Percentiles rank a stretch among this genome's conserved stretches.
These are phyloP conservation scores for Natrix natrix DNA, from an alignment of 2,797 vertebrate species.

Conservation along the genomic window DNA sequence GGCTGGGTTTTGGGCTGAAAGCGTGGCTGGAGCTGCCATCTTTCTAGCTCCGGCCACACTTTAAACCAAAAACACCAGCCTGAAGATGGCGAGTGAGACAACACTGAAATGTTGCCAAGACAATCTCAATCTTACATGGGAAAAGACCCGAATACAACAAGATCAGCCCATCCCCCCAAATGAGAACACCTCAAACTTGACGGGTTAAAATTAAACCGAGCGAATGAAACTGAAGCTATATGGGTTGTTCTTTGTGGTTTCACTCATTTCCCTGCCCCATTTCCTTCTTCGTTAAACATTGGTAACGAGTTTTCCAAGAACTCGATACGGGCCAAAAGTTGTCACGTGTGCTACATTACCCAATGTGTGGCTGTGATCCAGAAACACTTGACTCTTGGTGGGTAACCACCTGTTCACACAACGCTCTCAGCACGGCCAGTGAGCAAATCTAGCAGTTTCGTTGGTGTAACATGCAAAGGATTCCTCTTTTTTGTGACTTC, in stretches of 20 bases:
- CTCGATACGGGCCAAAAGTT: neutral
- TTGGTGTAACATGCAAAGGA: neutral
- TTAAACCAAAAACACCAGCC: too few species aligned
- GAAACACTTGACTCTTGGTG: neutral
- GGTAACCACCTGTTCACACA: neutral
- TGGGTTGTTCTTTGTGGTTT: neutral
- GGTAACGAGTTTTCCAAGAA: neutral
- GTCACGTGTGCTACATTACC: neutral
- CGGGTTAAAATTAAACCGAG: neutral
- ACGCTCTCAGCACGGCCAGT: neutral
- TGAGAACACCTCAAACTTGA: neutral
- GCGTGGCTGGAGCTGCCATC: too few species aligned
- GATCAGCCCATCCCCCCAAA: too few species aligned
- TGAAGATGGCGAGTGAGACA: too few species aligned
- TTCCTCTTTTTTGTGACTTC: too few species aligned
- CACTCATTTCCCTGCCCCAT: accelerated
- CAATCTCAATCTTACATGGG: too few species aligned
- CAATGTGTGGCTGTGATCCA: neutral
- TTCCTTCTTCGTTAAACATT: neutral
- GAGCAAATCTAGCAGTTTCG: neutral
- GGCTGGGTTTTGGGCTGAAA: too few species aligned
- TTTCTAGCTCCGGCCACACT: too few species aligned
- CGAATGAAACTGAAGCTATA: neutral
- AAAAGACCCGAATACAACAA: too few species aligned
- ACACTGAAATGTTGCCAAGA: too few species aligned